phyloP scores from a whole-genome alignment of 2,888 invertebrate genomes.

The Drosophila algonquin region DNA sequence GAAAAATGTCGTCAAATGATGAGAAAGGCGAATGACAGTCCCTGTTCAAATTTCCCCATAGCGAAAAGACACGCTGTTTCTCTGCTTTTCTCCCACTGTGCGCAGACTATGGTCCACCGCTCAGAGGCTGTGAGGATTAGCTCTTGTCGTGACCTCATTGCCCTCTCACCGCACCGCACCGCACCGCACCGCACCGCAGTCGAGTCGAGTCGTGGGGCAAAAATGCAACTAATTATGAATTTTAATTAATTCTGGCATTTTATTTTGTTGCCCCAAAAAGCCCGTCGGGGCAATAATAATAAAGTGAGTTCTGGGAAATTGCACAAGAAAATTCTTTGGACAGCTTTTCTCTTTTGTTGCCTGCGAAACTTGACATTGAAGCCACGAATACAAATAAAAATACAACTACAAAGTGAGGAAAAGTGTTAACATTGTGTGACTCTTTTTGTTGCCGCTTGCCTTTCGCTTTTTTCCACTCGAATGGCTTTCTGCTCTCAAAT shows the following conservation, averaged over 20 bases:
- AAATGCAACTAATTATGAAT: slow-evolving; percentile 69
- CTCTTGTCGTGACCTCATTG: slow-evolving; percentile 52
- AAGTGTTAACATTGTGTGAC: slow-evolving; percentile 37
- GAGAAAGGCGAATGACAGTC: too few species aligned
- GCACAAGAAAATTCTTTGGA: slow-evolving; percentile 15
- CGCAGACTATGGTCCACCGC: not conserved
- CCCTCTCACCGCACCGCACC: not conserved
- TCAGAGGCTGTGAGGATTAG: slow-evolving; percentile 36
- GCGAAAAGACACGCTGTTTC: too few species aligned
- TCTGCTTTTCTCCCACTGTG: slow-evolving; percentile 18
- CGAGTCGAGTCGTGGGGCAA: slow-evolving; percentile 13
- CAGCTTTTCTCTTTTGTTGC: slow-evolving; percentile 9
- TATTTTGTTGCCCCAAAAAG: slow-evolving; percentile 26
- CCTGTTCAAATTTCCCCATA: too few species aligned
- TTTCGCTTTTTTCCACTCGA: slow-evolving; percentile 25
- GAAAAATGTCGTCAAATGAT: too few species aligned
- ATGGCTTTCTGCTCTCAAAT: slow-evolving; percentile 1
- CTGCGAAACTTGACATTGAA: slow-evolving; percentile 8
- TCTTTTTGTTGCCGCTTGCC: slow-evolving; percentile 17
- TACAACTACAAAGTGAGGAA: slow-evolving; percentile 4
- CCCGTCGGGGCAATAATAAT: slow-evolving; percentile 41
- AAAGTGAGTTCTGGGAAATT: slow-evolving; percentile 37
- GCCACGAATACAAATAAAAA: slow-evolving; percentile 13
- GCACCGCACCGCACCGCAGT: not conserved
- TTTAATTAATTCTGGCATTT: slow-evolving; percentile 65